Conservation (phyloP, 1,140 invertebrate genomes). For the Aphelenchoides besseyi region DNA sequence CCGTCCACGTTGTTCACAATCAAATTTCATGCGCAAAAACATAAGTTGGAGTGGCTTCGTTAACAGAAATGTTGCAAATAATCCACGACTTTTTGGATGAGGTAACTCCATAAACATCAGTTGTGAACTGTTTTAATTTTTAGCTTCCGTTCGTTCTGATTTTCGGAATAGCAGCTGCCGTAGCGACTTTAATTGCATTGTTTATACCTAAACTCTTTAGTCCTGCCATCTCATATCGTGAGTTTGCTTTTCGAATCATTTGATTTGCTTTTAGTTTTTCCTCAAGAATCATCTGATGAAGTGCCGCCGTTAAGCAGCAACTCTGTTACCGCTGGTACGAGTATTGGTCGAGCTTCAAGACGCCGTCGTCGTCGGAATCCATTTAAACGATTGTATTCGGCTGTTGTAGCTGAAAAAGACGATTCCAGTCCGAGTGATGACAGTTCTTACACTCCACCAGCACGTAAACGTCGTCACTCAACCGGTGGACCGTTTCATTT, state of each 20-base stretch:
- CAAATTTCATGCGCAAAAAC: neutral
- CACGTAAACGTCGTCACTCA: constrained; percentile 11
- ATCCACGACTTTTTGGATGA: neutral
- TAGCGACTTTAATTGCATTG: constrained; percentile 1
- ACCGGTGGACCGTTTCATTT: constrained; percentile 10
- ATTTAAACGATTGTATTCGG: neutral
- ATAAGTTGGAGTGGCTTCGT: neutral
- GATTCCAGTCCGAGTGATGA: constrained; percentile 11
- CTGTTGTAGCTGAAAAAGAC: neutral
- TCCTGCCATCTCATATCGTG: neutral
- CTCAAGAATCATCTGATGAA: neutral
- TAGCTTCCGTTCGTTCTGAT: constrained; percentile 4
- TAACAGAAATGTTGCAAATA: neutral
- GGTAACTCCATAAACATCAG: too few species aligned
- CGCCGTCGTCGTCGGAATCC: neutral
- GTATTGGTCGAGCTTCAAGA: neutral
- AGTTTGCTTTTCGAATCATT: constrained; percentile 1
- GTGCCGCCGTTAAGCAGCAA: neutral
- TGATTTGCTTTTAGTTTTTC: neutral
- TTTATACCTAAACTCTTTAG: neutral
- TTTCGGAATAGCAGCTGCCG: neutral
- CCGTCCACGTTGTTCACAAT: too few species aligned
- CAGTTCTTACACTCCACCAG: neutral
- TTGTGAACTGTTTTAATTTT: neutral
- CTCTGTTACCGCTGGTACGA: neutral